Base-by-base conservation (phyloP, 64 coral and sea anemone species). In the Platygyra sinensis region DNA sequence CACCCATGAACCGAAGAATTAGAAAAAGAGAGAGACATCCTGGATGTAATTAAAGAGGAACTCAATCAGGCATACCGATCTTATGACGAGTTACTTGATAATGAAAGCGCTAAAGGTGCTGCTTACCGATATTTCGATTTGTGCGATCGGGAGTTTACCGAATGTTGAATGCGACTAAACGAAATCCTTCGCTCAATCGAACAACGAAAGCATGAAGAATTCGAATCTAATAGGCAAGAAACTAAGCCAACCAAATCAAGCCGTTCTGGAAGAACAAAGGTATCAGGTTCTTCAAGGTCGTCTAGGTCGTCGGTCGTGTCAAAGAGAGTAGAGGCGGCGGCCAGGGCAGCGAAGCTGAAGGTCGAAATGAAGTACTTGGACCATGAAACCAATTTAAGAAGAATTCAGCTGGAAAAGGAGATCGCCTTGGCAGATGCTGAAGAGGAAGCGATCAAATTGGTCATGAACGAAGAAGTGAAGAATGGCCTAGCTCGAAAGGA, bases 401-500 rank as follows among this genome's bases (percentile, higher is more conserved):
- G 62, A 8, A 31, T 94, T 17, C 87, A 89, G 36, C 65, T 94
- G 49, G 72, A 54, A 22, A 93, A 93, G 24, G 86, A 93, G 55
- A 93, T 88, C 73, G 85, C 91, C 8, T 32, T 86, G 8, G 86
- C 91, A 10, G 84, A 93, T 52, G 91, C 76, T 6, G 90, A 92
- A 51, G 90, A 93, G 77, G 76, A 77, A 32, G 91, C 39, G 9
- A 72, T 57, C 78, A 80, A 88, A 12, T 36, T 74, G 16, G 72
- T 46, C 78, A 54, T 54, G 52, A 36, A 36, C 33, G 33, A 36
- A 36, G 33, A 1, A 36, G 33, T 36, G 33, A 36, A 36, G 33
- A 36, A 36, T 3, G 33, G 33, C 33, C 33, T 36, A 36, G 33
- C 33, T 36, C 3, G 33, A 1, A 3, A 36, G 3, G 33, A 36